phyloP scores from a whole-genome alignment of 2,888 invertebrate species.

The Athetis lepigone region DNA sequence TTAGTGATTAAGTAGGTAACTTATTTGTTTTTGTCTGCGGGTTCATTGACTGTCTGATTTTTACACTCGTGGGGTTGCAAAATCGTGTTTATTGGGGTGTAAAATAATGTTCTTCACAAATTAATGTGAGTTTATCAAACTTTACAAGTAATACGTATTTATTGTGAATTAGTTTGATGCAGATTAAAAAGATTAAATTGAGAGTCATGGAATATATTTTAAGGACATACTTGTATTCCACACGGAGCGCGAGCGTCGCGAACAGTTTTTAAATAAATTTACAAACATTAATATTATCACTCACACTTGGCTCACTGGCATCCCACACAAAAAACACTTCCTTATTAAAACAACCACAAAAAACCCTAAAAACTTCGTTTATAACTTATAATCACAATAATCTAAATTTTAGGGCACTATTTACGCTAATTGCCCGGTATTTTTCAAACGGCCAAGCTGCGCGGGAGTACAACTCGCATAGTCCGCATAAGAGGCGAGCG shows the following conservation, averaged over 20 bases:
- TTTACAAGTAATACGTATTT: no score
- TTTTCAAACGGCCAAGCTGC: constrained; percentile 43
- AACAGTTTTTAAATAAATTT: neutral
- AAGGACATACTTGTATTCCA: no score
- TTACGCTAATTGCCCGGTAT: constrained; percentile 49
- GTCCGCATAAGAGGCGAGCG: constrained; percentile 56
- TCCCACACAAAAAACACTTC: neutral
- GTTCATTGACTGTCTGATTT: constrained; percentile 23
- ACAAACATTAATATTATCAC: neutral
- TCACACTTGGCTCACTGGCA: constrained; percentile 19
- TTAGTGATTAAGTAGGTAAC: constrained; percentile 1
- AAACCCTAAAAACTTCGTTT: constrained; percentile 19
- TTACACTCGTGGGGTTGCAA: neutral
- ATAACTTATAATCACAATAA: constrained; percentile 43
- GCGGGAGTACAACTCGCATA: constrained; percentile 54
- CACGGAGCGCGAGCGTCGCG: no score
- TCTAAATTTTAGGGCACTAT: constrained; percentile 60
- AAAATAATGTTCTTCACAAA: neutral
- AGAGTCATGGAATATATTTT: no score
- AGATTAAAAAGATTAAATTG: no score
- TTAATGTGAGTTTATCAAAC: no score
- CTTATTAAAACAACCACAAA: constrained; percentile 3
- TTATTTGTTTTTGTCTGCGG: constrained; percentile 15
- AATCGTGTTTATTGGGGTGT: neutral
- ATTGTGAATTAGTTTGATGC: no score